Evolutionary conservation across 2,797 vertebrate genomes (phyloP).

Genomic region (Smutsia gigantea): DNA sequence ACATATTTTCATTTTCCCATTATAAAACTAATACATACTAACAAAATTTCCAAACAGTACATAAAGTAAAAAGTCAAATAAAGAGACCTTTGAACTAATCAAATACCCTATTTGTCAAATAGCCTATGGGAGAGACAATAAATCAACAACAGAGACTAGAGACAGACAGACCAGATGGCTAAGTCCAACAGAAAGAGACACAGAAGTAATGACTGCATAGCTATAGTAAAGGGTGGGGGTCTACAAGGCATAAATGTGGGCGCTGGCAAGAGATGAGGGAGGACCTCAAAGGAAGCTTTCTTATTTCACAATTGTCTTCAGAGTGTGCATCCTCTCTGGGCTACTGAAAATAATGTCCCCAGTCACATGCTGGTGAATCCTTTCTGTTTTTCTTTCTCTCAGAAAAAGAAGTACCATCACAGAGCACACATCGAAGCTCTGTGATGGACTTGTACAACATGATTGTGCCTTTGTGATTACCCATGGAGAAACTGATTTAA

Average conservation of each 20-base stretch:
- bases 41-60: background rate
- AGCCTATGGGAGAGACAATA: background rate
- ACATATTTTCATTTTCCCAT: background rate
- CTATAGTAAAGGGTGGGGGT: background rate
- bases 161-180: no score
- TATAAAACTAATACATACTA: background rate
- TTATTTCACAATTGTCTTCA: background rate
- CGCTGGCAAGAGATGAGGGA: fast-evolving
- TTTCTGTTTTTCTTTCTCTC: background rate
- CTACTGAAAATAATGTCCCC: background rate
- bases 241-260: no score
- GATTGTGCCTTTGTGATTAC: background rate
- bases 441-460: background rate
- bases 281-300: background rate
- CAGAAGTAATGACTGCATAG: background rate
- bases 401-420: background rate
- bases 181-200: background rate
- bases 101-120: background rate
- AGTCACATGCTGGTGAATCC: background rate
- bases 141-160: background rate
- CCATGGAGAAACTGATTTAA: background rate
- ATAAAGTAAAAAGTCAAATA: background rate
- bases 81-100: background rate
- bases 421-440: background rate
- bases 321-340: background rate